A percentile compares a stretch with the other conserved stretches of the same genome.
Evolutionary conservation across 2,797 vertebrate species (phyloP).

Genomic region (Todus mexicanus): DNA sequence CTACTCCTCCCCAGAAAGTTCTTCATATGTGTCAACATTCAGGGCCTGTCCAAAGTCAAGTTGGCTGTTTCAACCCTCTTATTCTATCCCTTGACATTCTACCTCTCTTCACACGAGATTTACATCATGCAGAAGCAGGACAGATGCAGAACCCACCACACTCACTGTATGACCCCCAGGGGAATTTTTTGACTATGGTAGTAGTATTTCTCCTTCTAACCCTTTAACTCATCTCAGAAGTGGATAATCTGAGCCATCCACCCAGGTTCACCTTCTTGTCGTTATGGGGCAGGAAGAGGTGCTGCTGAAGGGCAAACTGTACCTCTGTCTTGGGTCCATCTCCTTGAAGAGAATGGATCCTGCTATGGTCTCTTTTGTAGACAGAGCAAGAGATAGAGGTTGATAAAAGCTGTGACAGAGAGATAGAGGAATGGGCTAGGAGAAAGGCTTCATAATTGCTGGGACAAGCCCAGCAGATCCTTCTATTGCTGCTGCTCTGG

Average conservation of each 20-base stretch:
- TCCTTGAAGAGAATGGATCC: neutral
- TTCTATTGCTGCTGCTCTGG: neutral
- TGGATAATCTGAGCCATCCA: neutral
- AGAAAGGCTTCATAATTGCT: neutral
- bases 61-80: neutral
- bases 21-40: fast-evolving
- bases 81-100: too few relatives aligned
- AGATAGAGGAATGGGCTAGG: neutral
- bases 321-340: neutral
- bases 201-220: neutral
- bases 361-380: neutral
- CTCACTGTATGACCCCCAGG: fast-evolving
- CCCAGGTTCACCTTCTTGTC: neutral
- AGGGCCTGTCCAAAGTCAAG: neutral
- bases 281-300: neutral
- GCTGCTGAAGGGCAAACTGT: neutral
- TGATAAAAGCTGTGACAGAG: neutral
- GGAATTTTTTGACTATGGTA: neutral
- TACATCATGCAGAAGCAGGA: neutral
- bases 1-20: too few relatives aligned
- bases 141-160: neutral
- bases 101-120: neutral
- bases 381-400: neutral
- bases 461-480: neutral
- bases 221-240: neutral